Conservation (phyloP, 2,888 invertebrate species). For the Sphaeridia pumilis region DNA sequence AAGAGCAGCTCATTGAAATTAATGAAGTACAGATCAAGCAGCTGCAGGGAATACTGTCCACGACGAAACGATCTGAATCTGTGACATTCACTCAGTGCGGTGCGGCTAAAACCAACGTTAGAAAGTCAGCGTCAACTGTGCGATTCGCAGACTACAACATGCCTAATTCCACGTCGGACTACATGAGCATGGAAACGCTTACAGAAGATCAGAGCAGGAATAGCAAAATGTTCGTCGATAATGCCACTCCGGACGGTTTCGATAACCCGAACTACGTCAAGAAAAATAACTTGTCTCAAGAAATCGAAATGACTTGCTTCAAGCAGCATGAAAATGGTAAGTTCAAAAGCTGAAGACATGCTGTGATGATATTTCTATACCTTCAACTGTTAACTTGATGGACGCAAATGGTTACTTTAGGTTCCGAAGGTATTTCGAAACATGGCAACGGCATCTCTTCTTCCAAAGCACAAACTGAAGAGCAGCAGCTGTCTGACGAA, state of each 20-base stretch:
- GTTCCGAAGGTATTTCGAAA: neutral
- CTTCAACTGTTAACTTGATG: no score
- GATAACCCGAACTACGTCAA: constrained; percentile 20
- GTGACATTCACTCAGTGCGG: constrained; percentile 15
- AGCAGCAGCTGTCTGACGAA: constrained; percentile 4
- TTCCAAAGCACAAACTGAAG: constrained; percentile 3
- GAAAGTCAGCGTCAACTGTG: constrained; percentile 18
- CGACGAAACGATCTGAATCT: constrained; percentile 11
- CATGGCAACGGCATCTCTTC: no score
- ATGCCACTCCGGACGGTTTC: constrained; percentile 2
- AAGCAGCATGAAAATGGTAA: neutral
- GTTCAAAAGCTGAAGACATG: no score
- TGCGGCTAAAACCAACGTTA: neutral
- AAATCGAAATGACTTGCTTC: constrained; percentile 18
- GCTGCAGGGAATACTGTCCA: constrained; percentile 5
- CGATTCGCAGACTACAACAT: constrained; percentile 14
- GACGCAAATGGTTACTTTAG: no score
- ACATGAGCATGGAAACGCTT: constrained; percentile 25
- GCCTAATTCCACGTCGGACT: constrained; percentile 23
- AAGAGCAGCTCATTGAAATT: constrained; percentile 16
- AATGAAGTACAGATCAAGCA: constrained; percentile 9
- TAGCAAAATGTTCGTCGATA: neutral
- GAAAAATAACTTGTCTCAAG: constrained; percentile 2
- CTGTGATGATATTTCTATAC: no score
- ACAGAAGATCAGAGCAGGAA: constrained; percentile 12